A percentile compares a stretch with the other conserved stretches of the same genome.
Conservation (phyloP, 2,888 invertebrate genomes). For the Lamproptera curius region DNA sequence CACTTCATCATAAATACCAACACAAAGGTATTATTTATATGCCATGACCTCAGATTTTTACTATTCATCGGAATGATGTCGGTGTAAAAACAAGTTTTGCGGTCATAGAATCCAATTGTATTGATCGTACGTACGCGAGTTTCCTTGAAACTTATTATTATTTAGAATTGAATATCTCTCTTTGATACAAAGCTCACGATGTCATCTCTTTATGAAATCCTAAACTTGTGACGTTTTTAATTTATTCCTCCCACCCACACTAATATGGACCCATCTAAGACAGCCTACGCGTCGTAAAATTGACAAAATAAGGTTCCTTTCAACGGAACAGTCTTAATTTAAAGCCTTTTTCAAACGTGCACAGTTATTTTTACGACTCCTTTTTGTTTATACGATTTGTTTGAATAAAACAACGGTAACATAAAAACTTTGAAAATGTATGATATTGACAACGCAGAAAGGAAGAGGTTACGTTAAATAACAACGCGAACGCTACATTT, state of each 20-base stretch:
- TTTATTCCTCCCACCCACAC: conserved; percentile 3
- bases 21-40: conserved; percentile 15
- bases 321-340: conserved; percentile 35
- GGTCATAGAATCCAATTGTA: conserved; percentile 29
- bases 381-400: too few species aligned
- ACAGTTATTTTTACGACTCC: conserved; percentile 45
- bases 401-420: too few species aligned
- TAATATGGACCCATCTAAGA: not conserved
- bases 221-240: conserved; percentile 4
- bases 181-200: too few species aligned
- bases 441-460: too few species aligned
- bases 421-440: too few species aligned
- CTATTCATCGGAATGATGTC: conserved; percentile 25
- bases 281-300: conserved; percentile 31
- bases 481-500: too few species aligned
- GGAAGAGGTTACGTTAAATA: too few species aligned
- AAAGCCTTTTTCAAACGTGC: conserved; percentile 41
- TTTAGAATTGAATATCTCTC: too few species aligned
- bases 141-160: conserved; percentile 33
- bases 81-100: conserved; percentile 29
- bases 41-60: conserved; percentile 30
- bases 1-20: not conserved
- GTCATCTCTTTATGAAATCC: not conserved
- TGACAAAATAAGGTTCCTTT: conserved; percentile 39
- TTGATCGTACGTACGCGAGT: conserved; percentile 21